phyloP scores from a whole-genome alignment of 2,888 invertebrate genomes.

The Linhomoeus sp. region DNA sequence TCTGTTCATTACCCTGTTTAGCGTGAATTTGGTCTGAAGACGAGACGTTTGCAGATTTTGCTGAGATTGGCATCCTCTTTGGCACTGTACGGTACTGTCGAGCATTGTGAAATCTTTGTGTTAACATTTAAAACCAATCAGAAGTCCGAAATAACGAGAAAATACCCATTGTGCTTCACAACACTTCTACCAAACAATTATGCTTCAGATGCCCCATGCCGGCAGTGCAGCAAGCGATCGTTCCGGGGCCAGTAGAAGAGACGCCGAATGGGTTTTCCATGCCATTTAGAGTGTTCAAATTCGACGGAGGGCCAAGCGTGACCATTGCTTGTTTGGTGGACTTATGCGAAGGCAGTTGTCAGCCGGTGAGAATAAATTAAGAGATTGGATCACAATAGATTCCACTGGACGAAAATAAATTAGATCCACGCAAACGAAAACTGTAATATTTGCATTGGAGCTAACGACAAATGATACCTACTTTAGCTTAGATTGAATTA shows the following conservation, averaged over 20 bases:
- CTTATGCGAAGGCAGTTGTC: conserved; percentile 3
- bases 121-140: not conserved
- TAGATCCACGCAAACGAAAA: too few species aligned
- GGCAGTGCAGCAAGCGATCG: not conserved
- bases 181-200: not conserved
- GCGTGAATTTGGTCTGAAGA: too few species aligned
- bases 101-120: not conserved
- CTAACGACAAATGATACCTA: too few species aligned
- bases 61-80: not conserved
- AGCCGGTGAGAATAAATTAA: conserved; percentile 2
- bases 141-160: too few species aligned
- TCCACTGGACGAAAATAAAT: too few species aligned
- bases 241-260: not conserved
- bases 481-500: too few species aligned
- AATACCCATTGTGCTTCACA: too few species aligned
- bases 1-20: too few species aligned
- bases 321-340: conserved; percentile 1
- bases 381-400: too few species aligned
- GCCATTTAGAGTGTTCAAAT: conserved; percentile 2
- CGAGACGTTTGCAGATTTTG: too few species aligned
- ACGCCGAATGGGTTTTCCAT: not conserved
- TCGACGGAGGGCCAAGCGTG: conserved; percentile 4
- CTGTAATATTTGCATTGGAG: too few species aligned
- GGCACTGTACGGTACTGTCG: not conserved
- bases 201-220: conserved; percentile 2